Evolutionary conservation across 2,888 invertebrate genomes (phyloP).

Genomic region (Nowickia ferox): DNA sequence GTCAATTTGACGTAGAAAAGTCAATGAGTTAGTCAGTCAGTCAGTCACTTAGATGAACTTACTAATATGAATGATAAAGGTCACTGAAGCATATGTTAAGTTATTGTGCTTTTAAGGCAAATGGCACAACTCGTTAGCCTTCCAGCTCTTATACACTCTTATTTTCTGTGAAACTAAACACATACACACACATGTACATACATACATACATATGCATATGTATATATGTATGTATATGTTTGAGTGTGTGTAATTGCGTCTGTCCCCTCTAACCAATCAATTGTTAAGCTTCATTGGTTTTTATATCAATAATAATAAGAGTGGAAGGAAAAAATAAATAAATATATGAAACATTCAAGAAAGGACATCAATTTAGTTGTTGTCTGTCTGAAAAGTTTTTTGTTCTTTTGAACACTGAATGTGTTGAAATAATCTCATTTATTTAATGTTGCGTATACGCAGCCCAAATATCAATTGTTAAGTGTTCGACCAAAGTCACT

Average conservation of each 20-base stretch:
- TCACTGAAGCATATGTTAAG: slow-evolving; percentile 56
- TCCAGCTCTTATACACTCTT: neutral
- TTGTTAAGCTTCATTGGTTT: slow-evolving; percentile 72
- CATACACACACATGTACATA: too few relatives aligned
- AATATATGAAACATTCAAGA: slow-evolving; percentile 30
- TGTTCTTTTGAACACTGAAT: neutral
- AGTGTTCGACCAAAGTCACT: neutral
- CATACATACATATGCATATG: too few relatives aligned
- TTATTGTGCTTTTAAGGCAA: slow-evolving; percentile 47
- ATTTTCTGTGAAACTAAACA: too few relatives aligned
- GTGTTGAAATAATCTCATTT: slow-evolving; percentile 48
- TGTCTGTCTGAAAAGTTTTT: neutral
- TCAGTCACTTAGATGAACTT: slow-evolving; percentile 22
- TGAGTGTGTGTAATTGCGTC: neutral
- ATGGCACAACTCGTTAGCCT: slow-evolving; percentile 39
- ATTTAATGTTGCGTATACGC: slow-evolving; percentile 65
- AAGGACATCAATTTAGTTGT: slow-evolving; percentile 50
- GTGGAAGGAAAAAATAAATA: slow-evolving; percentile 16
- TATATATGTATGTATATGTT: too few relatives aligned
- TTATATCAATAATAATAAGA: slow-evolving; percentile 60
- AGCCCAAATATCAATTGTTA: slow-evolving; percentile 29
- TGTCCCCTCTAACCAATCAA: slow-evolving; percentile 69
- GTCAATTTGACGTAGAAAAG: slow-evolving; percentile 32
- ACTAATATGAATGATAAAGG: slow-evolving; percentile 9
- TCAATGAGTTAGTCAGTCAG: slow-evolving; percentile 32